Percentiles rank a stretch among this genome's conserved stretches.
Evolutionary conservation across 2,113 vertebrate genomes (phyloP).

Genomic region (Daubentonia madagascariensis): DNA sequence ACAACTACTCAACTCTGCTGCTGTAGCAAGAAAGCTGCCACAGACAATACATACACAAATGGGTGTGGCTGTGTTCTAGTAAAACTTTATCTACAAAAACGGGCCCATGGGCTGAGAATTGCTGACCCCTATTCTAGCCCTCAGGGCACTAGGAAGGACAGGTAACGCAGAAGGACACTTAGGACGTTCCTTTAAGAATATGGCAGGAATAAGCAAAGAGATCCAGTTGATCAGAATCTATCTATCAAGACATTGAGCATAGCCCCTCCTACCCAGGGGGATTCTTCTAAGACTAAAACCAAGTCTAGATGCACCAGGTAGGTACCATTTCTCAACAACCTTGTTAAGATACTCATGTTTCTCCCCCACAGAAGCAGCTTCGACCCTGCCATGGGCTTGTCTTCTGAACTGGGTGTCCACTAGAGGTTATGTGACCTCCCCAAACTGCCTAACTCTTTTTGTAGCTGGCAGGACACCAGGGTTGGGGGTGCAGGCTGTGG

Average conservation of each 20-base stretch:
- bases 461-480: neutral
- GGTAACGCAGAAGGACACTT: neutral
- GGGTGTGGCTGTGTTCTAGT: neutral
- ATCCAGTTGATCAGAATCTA: neutral
- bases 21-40: neutral
- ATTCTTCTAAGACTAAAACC: neutral
- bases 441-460: neutral
- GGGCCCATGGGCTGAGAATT: neutral
- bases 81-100: neutral
- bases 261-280: neutral
- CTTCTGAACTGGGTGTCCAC: neutral
- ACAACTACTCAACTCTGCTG: neutral
- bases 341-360: neutral
- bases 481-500: neutral
- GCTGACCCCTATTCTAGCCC: too few relatives aligned
- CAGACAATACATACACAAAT: neutral
- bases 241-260: neutral
- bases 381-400: rapidly evolving
- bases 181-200: neutral
- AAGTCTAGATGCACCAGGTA: neutral
- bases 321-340: neutral
- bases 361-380: neutral
- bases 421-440: neutral
- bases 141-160: neutral
- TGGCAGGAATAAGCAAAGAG: neutral